A percentile compares a stretch with the other conserved stretches of the same genome.
These are phyloP conservation scores for Baryphthengus martii DNA, from an alignment of 2,113 vertebrate species.

Conservation along the genomic window DNA sequence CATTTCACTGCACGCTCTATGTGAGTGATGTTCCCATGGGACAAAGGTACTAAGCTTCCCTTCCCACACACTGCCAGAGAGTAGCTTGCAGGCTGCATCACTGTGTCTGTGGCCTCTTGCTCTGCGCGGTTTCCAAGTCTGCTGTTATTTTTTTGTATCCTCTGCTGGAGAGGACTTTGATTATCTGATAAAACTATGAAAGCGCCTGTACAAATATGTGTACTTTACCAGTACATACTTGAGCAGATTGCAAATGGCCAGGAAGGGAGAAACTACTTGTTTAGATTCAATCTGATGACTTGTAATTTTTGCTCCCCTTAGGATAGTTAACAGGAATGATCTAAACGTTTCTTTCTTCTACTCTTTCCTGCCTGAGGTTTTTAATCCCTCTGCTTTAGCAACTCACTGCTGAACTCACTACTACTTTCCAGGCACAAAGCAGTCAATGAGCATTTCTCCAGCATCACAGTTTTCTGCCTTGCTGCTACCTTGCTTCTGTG, in stretches of 20 bases:
- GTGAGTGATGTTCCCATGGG: accelerated
- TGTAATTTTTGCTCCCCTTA: not conserved
- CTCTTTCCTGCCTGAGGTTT: not conserved
- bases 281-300: not conserved
- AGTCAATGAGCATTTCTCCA: not conserved
- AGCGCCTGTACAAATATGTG: not conserved
- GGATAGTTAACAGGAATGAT: accelerated
- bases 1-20: accelerated
- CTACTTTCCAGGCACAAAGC: not conserved
- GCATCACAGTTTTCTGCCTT: not conserved
- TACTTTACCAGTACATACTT: not conserved
- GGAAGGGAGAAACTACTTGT: not conserved
- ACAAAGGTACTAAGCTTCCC: accelerated
- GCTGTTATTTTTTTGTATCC: not conserved
- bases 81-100: not conserved
- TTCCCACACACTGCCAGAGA: accelerated
- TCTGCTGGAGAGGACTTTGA: not conserved
- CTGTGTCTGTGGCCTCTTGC: not conserved
- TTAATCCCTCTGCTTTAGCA: not conserved
- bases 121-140: not conserved
- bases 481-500: not conserved
- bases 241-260: not conserved
- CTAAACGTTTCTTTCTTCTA: not conserved
- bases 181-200: not conserved
- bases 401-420: not conserved